Evolutionary conservation across 2,888 invertebrate genomes (phyloP).

Genomic region (Cremastinae sp.): DNA sequence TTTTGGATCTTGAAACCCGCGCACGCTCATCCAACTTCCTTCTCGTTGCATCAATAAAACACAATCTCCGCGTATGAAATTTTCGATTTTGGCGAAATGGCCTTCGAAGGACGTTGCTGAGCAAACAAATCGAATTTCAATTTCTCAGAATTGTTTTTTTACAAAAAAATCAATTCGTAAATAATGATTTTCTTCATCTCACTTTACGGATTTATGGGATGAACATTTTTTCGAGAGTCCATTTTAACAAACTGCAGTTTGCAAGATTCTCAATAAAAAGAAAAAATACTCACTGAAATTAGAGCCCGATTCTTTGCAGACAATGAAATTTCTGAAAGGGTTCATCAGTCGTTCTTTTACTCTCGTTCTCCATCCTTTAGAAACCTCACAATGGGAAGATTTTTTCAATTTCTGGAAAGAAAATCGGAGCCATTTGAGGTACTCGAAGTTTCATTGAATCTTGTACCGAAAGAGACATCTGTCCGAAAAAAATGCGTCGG

Average conservation of each 20-base stretch:
- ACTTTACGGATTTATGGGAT: no score
- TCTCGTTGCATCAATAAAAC: constrained; percentile 29
- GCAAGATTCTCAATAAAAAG: background rate
- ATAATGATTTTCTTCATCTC: no score
- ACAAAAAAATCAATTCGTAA: no score
- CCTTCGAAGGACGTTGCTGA: constrained; percentile 13
- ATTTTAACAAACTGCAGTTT: no score
- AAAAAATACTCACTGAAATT: constrained; percentile 31
- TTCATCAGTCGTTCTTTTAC: background rate
- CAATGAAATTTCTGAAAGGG: constrained; percentile 25
- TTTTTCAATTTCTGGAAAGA: constrained; percentile 28
- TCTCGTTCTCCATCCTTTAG: background rate
- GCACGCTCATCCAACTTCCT: constrained; percentile 52
- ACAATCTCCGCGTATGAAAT: constrained; percentile 12
- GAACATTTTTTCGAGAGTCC: no score
- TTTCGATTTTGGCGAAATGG: constrained; percentile 22
- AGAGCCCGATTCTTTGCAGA: background rate
- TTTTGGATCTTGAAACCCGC: constrained; percentile 49
- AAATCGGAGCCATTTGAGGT: constrained; percentile 23
- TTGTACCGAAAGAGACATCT: constrained; percentile 41
- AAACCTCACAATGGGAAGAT: constrained; percentile 8
- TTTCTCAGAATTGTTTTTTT: background rate
- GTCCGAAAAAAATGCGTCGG: constrained; percentile 21
- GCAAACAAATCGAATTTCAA: background rate
- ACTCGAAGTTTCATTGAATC: constrained; percentile 41